Conservation (phyloP, 2,888 invertebrate genomes). For the Alloplasta piceator region DNA sequence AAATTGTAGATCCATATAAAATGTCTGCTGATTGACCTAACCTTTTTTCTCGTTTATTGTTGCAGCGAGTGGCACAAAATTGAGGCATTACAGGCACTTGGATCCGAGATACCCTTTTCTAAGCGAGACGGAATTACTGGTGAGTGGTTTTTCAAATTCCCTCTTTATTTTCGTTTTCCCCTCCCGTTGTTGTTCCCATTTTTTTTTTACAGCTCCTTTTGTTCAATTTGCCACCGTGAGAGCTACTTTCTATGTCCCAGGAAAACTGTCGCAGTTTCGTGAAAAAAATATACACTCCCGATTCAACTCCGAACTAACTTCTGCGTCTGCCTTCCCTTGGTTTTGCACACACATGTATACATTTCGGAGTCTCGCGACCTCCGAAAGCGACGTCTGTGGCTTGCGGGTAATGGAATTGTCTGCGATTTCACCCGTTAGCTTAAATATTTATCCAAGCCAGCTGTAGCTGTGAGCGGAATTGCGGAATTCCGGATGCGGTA, state of each 20-base stretch:
- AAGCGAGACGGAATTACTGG: constrained; percentile 75
- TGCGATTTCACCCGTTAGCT: constrained; percentile 55
- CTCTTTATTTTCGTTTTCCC: constrained; percentile 47
- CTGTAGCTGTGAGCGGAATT: constrained; percentile 42
- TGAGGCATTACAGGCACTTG: constrained; percentile 82
- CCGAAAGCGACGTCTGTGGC: constrained; percentile 35
- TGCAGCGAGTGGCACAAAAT: constrained; percentile 78
- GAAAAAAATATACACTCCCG: constrained; percentile 1
- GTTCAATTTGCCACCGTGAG: constrained; percentile 54
- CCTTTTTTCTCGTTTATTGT: constrained; percentile 54
- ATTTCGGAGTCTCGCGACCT: constrained; percentile 14
- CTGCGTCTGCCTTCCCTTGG: constrained; percentile 33
- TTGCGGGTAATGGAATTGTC: constrained; percentile 62
- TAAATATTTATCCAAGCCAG: constrained; percentile 60
- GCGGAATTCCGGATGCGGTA: constrained; percentile 40
- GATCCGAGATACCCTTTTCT: constrained; percentile 74
- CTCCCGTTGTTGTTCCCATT: not conserved
- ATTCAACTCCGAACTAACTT: constrained; percentile 18
- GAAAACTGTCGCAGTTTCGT: constrained; percentile 43
- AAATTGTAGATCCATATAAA: constrained; percentile 5
- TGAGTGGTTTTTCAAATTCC: constrained; percentile 75
- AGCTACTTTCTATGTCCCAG: constrained; percentile 32
- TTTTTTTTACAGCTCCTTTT: constrained; percentile 30
- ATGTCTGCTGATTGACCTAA: not conserved
- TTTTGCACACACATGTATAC: constrained; percentile 6